A percentile compares a stretch with the other conserved stretches of the same genome.
Conservation (phyloP, 1,140 invertebrate genomes). For the Drosophila paulistorum region DNA sequence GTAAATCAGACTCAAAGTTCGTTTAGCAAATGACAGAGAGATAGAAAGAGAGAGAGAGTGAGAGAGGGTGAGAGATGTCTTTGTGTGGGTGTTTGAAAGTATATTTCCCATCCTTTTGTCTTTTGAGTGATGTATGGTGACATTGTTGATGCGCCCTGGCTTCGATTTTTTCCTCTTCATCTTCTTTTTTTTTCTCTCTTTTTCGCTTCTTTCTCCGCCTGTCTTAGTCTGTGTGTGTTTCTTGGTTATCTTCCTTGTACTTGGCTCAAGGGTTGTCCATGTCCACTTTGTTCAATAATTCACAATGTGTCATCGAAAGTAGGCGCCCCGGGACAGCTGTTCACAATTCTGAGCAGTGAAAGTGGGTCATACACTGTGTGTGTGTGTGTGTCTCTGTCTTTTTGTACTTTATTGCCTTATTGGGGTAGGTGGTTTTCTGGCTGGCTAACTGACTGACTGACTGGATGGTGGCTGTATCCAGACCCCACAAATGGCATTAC, state of each 20-base stretch:
- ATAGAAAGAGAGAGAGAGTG: too few relatives aligned
- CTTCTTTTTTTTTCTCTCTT: not conserved
- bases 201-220: constrained; percentile 2
- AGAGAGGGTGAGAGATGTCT: not conserved
- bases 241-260: constrained; percentile 10
- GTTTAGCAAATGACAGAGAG: not conserved
- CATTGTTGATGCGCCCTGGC: constrained; percentile 30
- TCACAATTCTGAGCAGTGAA: constrained; percentile 41
- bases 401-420: constrained; percentile 28
- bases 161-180: not conserved
- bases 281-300: constrained; percentile 38
- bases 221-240: not conserved
- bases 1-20: constrained; percentile 45
- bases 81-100: constrained; percentile 39
- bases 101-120: constrained; percentile 38
- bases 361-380: constrained; percentile 44
- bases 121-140: constrained; percentile 59
- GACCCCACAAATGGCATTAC: not conserved
- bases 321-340: constrained; percentile 27
- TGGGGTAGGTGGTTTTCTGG: constrained; percentile 45
- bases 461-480: constrained; percentile 4
- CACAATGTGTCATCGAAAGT: constrained; percentile 52
- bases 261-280: constrained; percentile 46
- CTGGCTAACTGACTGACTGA: not conserved
- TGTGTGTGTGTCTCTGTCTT: not conserved